Evolutionary conservation across 2,113 vertebrate species (phyloP).

Genomic region (Telmatochromis sp.): DNA sequence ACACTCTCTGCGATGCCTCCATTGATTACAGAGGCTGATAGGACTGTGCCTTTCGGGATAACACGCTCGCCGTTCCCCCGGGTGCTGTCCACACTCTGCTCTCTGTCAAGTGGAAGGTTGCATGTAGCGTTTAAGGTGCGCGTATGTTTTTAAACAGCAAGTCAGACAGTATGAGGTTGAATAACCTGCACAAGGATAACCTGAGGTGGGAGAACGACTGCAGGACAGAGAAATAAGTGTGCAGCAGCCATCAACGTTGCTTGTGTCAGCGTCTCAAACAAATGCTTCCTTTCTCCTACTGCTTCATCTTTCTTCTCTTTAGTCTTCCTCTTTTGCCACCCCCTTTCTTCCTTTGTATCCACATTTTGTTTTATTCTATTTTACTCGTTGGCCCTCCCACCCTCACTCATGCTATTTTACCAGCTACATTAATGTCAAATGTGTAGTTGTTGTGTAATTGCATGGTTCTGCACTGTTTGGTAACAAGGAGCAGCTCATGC

Average conservation of each 20-base stretch:
- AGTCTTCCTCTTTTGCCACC: neutral
- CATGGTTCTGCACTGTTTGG: constrained; percentile 35
- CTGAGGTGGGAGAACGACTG: neutral
- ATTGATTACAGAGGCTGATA: constrained; percentile 43
- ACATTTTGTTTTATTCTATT: neutral
- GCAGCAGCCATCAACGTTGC: neutral
- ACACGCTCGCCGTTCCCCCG: neutral
- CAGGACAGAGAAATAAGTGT: neutral
- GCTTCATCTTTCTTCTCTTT: neutral
- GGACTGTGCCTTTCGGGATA: constrained; percentile 15
- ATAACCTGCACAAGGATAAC: neutral
- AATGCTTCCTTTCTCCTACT: neutral
- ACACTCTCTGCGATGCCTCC: neutral
- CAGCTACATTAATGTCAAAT: constrained; percentile 10
- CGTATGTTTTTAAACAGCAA: neutral
- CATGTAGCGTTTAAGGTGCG: neutral
- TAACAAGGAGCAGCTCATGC: constrained; percentile 29
- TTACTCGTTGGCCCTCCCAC: neutral
- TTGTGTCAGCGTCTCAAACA: neutral
- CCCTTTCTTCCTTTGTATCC: neutral
- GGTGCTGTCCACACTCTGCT: neutral
- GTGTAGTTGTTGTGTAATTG: neutral
- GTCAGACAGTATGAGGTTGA: neutral
- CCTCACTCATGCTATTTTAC: constrained; percentile 8
- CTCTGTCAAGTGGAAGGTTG: neutral